A percentile compares a stretch with the other conserved stretches of the same genome.
phyloP scores from a whole-genome alignment of 1,140 invertebrate species.

The Mya arenaria region DNA sequence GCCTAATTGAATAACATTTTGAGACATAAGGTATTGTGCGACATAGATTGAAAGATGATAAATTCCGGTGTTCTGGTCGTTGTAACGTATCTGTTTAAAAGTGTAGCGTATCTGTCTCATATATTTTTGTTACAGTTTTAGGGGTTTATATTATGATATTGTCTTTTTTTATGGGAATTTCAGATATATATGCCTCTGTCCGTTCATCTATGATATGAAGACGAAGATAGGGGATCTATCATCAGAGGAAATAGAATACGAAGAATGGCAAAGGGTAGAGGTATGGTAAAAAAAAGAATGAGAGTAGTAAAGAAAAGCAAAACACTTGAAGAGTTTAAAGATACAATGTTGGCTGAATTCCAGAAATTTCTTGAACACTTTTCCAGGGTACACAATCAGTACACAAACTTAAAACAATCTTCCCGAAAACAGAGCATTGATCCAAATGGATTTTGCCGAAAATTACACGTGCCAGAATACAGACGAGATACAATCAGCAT shows the following conservation, averaged over 20 bases:
- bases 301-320: not conserved
- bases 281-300: not conserved
- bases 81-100: too few species aligned
- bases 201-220: too few species aligned
- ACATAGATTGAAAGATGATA: too few species aligned
- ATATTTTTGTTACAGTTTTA: too few species aligned
- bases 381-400: conserved; percentile 6
- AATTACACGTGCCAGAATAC: conserved; percentile 42
- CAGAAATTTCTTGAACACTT: conserved; percentile 32
- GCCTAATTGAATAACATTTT: too few species aligned
- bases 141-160: too few species aligned
- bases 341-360: not conserved
- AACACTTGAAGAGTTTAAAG: not conserved
- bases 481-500: conserved; percentile 56
- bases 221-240: not conserved
- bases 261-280: conserved; percentile 9
- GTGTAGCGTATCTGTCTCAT: too few species aligned
- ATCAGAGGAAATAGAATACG: conserved; percentile 1
- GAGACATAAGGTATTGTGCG: too few species aligned
- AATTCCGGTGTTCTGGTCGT: too few species aligned
- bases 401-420: conserved; percentile 37
- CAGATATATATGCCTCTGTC: too few species aligned
- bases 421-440: conserved; percentile 16
- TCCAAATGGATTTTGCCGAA: conserved; percentile 59
- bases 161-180: too few species aligned